phyloP scores from a whole-genome alignment of 2,797 vertebrate genomes.

The Botia kubotai region DNA sequence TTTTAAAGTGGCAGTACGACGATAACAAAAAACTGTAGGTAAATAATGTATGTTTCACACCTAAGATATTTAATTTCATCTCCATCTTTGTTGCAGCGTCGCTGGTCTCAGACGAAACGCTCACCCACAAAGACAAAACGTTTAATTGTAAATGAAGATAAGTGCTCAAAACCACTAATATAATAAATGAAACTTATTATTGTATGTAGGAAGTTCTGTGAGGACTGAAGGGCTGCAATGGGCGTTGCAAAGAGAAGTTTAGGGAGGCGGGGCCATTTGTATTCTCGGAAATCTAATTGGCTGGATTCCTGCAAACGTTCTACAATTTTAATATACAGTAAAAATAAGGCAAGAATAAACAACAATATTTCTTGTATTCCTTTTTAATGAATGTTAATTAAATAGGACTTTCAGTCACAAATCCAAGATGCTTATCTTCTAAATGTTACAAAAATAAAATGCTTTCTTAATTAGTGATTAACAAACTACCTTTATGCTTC shows the following conservation, averaged over 20 bases:
- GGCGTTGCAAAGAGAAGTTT: background rate
- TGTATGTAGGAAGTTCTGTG: too few species aligned
- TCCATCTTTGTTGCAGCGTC: too few species aligned
- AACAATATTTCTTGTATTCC: slow-evolving; percentile 42
- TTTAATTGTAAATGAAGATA: too few species aligned
- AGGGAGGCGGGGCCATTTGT: background rate
- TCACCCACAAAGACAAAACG: too few species aligned
- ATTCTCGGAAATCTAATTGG: background rate
- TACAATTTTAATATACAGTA: background rate
- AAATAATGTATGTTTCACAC: too few species aligned
- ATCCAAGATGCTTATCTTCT: slow-evolving; percentile 61
- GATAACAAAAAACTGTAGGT: too few species aligned
- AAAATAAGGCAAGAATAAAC: slow-evolving; percentile 12
- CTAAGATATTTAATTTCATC: too few species aligned
- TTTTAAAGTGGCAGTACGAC: too few species aligned
- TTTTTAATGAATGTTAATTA: slow-evolving; percentile 58
- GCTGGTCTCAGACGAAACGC: too few species aligned
- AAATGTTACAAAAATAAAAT: slow-evolving; percentile 73
- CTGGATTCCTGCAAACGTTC: background rate
- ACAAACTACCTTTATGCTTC: slow-evolving; percentile 56
- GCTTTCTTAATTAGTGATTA: slow-evolving; percentile 63
- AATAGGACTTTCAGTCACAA: slow-evolving; percentile 57
- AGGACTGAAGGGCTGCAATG: too few species aligned
- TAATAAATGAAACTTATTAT: too few species aligned
- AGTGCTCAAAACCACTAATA: too few species aligned